Base-by-base conservation (phyloP, 2,797 vertebrate genomes). In the Onychomys torridus region DNA sequence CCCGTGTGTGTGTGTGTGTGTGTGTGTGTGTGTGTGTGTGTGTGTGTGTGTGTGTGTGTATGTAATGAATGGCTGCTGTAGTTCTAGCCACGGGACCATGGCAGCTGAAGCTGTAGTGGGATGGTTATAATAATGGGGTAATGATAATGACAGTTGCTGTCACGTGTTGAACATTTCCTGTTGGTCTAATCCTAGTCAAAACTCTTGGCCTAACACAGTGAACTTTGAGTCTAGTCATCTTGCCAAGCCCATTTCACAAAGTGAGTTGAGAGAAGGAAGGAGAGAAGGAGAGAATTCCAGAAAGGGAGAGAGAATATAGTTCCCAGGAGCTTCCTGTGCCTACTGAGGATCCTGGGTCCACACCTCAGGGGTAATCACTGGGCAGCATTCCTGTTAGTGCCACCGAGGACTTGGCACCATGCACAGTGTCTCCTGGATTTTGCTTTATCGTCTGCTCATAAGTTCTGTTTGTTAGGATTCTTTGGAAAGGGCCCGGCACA, bases 351-450 rank as follows among this genome's bases (percentile, higher is more conserved):
- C 63, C 37, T 23, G 8, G 43, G 90, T 87, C 25, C 37, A 9
- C 32, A 75, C 21, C 10, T 32, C 46, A 13, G 0, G 1, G 32
- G 25, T 13, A 40, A 0, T 25, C 29, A 1, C 71, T 0, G 0
- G 12, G 3, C 55, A 6, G 14, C 13, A 27, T 46, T 79, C 79
- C 63, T 29, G 34, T 78, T 21, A 11, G 29, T 34, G 25, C 29
- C 6, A 57, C n/a, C 61, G 46, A 25, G 25, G 55, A 86, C 88
- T 63, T 19, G 19, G 29, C 11, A 0, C 32, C 43, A 27, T 55
- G 10, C 46, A 19, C 69, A 29, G 9, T 7, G 16, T 73, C 77
- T 65, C 29, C 37, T 46, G 10, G 93, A 65, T 43, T 69, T 32
- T 46, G 23, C 17, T 46, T 3, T 49, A 37, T 12, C 57, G 21